Evolutionary conservation across 2,113 vertebrate species (phyloP).

Genomic region (Natator depressus): DNA sequence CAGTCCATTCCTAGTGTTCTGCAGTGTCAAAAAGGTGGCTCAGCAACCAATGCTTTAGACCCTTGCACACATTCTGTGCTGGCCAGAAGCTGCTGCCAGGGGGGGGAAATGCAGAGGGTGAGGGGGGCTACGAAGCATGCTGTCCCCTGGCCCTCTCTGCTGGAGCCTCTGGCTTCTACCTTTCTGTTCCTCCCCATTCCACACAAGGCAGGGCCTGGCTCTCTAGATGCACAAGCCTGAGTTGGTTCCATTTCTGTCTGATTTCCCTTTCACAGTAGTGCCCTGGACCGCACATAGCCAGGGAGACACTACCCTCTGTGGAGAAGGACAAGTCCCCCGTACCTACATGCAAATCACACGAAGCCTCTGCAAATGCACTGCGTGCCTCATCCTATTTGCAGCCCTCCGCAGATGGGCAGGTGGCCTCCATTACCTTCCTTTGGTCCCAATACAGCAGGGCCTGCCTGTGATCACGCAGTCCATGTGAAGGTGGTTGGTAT

Average conservation of each 20-base stretch:
- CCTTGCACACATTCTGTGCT: not conserved
- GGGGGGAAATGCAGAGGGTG: not conserved
- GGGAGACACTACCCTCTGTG: not conserved
- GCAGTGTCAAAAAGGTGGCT: not conserved
- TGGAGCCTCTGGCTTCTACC: not conserved
- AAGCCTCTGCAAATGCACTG: not conserved
- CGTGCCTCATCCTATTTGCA: not conserved
- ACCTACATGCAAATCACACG: not conserved
- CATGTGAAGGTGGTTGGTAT: conserved; percentile 96
- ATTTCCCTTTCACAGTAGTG: not conserved
- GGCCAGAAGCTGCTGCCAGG: not conserved
- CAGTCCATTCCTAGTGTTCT: not conserved
- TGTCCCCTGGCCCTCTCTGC: not conserved
- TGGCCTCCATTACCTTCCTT: conserved; percentile 88
- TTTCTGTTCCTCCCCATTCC: not conserved
- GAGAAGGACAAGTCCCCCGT: not conserved
- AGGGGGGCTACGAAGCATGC: not conserved
- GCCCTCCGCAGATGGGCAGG: not conserved
- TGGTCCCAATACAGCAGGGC: conserved; percentile 98
- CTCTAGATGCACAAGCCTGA: not conserved
- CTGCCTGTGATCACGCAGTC: conserved; percentile 96
- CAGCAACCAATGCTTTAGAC: not conserved
- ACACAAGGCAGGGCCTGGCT: not conserved
- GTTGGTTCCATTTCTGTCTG: not conserved
- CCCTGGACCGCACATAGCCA: not conserved